These are phyloP conservation scores for Lepidurus packardi DNA, from an alignment of 1,140 invertebrate genomes.

Conservation along the genomic window DNA sequence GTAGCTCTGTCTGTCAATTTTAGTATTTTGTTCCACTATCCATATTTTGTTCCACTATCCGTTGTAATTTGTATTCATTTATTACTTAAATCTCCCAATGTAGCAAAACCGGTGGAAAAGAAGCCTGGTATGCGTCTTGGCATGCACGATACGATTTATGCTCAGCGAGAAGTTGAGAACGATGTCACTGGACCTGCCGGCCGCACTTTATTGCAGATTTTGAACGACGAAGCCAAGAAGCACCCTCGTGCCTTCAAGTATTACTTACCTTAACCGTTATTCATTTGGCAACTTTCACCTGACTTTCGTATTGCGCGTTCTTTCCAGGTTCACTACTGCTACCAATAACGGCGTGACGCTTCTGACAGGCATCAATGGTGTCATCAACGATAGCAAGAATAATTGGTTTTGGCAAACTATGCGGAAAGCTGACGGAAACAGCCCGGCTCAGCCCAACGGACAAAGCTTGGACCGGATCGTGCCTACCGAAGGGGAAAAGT, in stretches of 20 bases:
- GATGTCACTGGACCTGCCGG: constrained; percentile 25
- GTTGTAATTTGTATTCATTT: neutral
- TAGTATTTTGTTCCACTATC: neutral
- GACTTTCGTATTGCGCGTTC: neutral
- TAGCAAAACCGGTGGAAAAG: constrained; percentile 3
- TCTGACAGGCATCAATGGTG: constrained; percentile 30
- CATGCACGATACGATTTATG: constrained; percentile 33
- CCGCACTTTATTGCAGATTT: constrained; percentile 28
- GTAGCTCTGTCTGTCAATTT: neutral
- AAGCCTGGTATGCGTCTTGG: neutral
- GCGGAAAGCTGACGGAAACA: constrained; percentile 25
- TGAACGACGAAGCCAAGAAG: constrained; percentile 33
- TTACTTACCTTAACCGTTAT: neutral
- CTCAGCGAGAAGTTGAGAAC: constrained; percentile 28
- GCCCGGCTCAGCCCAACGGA: constrained; percentile 9
- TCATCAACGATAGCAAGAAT: constrained; percentile 31
- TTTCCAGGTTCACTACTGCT: constrained; percentile 30
- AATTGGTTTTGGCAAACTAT: constrained; percentile 32
- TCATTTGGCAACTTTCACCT: neutral
- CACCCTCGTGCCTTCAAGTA: constrained; percentile 35
- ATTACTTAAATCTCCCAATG: neutral
- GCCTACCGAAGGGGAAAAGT: neutral
- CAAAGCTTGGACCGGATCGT: neutral
- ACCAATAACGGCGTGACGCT: constrained; percentile 26
- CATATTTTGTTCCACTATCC: neutral